Evolutionary conservation across 2,888 invertebrate genomes (phyloP).

Genomic region (Heliconius erato): DNA sequence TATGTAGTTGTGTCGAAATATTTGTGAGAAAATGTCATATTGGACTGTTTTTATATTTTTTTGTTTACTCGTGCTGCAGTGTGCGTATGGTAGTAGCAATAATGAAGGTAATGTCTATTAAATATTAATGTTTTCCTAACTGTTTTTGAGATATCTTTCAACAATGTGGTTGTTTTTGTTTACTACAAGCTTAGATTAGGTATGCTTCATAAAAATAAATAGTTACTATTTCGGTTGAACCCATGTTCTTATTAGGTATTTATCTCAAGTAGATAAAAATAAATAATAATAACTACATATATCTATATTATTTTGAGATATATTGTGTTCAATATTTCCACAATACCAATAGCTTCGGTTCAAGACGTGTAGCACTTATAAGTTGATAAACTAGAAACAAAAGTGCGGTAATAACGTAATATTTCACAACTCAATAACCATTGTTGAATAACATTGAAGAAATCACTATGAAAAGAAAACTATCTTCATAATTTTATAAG

Average conservation of each 20-base stretch:
- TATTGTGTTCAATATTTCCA: background rate
- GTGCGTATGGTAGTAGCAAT: constrained; percentile 57
- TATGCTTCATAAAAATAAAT: no score
- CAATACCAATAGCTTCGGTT: background rate
- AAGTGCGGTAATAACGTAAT: background rate
- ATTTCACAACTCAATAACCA: background rate
- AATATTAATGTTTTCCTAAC: background rate
- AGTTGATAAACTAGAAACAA: background rate
- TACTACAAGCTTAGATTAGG: background rate
- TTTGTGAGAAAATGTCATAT: constrained; percentile 59
- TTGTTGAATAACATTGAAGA: background rate
- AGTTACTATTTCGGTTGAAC: background rate
- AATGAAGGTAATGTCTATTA: constrained; percentile 51
- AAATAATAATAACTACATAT: background rate
- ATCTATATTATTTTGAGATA: background rate
- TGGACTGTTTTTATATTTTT: constrained; percentile 61
- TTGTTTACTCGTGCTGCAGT: constrained; percentile 62
- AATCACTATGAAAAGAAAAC: background rate
- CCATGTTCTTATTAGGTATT: background rate
- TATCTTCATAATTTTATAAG: background rate
- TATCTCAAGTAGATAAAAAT: background rate
- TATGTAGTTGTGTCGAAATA: constrained; percentile 38
- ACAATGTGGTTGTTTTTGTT: background rate
- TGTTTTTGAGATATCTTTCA: background rate
- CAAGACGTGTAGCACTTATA: background rate